phyloP scores from a whole-genome alignment of 2,888 invertebrate genomes.

The Tipula helvola region DNA sequence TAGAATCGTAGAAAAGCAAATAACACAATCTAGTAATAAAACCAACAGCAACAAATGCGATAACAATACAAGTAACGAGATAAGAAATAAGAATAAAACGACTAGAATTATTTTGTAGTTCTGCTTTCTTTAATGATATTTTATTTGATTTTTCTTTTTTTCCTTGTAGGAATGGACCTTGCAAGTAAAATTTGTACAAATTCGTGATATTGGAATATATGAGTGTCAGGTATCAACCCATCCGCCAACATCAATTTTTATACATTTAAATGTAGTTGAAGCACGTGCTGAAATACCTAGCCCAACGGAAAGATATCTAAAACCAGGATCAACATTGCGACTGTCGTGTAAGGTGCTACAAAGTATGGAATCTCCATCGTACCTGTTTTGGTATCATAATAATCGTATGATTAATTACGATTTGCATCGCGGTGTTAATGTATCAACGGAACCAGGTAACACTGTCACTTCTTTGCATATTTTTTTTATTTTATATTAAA shows the following conservation, averaged over 20 bases:
- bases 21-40: background rate
- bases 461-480: conserved; percentile 19
- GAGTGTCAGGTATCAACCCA: conserved; percentile 88
- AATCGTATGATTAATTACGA: conserved; percentile 89
- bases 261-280: conserved; percentile 74
- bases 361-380: conserved; percentile 73
- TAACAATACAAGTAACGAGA: background rate
- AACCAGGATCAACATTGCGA: conserved; percentile 71
- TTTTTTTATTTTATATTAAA: background rate
- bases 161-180: conserved; percentile 69
- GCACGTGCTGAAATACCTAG: conserved; percentile 79
- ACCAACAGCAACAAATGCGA: background rate
- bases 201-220: conserved; percentile 73
- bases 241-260: conserved; percentile 80
- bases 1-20: background rate
- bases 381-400: conserved; percentile 81
- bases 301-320: conserved; percentile 72
- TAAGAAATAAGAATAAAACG: background rate
- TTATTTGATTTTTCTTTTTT: background rate
- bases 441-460: conserved; percentile 65
- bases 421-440: conserved; percentile 72
- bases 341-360: conserved; percentile 72
- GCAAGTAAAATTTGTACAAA: conserved; percentile 79
- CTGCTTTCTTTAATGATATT: background rate
- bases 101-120: background rate